Conservation (phyloP, 2,113 vertebrate species). For the Rissa tridactyla region DNA sequence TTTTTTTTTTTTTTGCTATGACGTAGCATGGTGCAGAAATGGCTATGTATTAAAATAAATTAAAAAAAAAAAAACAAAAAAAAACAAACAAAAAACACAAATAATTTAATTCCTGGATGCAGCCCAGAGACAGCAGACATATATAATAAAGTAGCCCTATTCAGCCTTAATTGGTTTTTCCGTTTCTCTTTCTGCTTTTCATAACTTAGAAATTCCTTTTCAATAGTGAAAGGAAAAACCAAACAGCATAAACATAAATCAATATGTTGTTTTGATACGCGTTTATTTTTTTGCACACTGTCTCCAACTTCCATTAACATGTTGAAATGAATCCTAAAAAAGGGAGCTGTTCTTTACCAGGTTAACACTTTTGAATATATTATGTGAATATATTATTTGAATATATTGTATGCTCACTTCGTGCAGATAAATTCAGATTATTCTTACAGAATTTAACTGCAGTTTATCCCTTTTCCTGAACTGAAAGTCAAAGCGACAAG, state of each 20-base stretch:
- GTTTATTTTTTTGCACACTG: background rate
- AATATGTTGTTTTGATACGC: background rate
- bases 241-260: background rate
- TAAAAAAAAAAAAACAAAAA: too few relatives aligned
- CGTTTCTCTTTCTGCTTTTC: background rate
- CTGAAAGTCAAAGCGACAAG: accelerated
- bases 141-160: background rate
- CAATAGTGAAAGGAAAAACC: background rate
- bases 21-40: background rate
- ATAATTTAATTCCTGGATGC: background rate
- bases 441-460: background rate
- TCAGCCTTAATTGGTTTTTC: background rate
- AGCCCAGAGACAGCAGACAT: background rate
- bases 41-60: background rate
- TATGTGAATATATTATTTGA: background rate
- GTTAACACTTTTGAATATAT: background rate
- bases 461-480: background rate
- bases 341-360: background rate
- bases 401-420: background rate
- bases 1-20: background rate
- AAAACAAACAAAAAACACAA: background rate
- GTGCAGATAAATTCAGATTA: background rate
- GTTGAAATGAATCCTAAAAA: background rate
- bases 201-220: background rate
- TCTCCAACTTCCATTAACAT: background rate